These are phyloP conservation scores for Lydus trimaculatus DNA, from an alignment of 2,888 invertebrate species.

Conservation along the genomic window DNA sequence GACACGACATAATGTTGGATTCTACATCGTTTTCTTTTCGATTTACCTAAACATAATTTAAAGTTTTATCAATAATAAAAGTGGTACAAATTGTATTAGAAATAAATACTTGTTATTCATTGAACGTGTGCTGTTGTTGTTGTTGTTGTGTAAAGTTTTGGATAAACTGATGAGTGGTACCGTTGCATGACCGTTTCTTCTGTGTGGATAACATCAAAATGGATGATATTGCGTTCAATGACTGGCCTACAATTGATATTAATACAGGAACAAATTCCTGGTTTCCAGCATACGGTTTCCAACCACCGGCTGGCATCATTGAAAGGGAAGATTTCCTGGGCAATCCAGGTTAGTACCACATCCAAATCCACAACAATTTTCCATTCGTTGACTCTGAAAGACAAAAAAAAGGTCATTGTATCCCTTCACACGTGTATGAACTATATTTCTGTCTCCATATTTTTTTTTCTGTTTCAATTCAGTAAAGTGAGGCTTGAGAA, in stretches of 20 bases:
- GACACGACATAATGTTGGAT: constrained; percentile 2
- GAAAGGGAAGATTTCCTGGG: constrained; percentile 70
- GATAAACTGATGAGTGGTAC: constrained; percentile 24
- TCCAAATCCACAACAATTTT: not conserved
- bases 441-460: not conserved
- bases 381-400: too few relatives aligned
- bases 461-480: not conserved
- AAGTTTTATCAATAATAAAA: not conserved
- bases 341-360: constrained; percentile 68
- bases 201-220: constrained; percentile 55
- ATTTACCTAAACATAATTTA: not conserved
- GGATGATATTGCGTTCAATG: constrained; percentile 71
- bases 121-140: not conserved
- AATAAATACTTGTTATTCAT: not conserved
- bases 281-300: constrained; percentile 82
- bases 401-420: not conserved
- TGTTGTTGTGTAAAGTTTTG: not conserved
- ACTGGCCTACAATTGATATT: constrained; percentile 67
- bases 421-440: constrained; percentile 8
- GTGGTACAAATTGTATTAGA: not conserved
- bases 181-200: constrained; percentile 45
- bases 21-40: too few relatives aligned
- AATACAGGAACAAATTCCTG: constrained; percentile 74
- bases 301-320: constrained; percentile 65
- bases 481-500: not conserved